A percentile compares a stretch with the other conserved stretches of the same genome.
Evolutionary conservation across 2,113 vertebrate genomes (phyloP).

Genomic region (Pampusana beccarii): DNA sequence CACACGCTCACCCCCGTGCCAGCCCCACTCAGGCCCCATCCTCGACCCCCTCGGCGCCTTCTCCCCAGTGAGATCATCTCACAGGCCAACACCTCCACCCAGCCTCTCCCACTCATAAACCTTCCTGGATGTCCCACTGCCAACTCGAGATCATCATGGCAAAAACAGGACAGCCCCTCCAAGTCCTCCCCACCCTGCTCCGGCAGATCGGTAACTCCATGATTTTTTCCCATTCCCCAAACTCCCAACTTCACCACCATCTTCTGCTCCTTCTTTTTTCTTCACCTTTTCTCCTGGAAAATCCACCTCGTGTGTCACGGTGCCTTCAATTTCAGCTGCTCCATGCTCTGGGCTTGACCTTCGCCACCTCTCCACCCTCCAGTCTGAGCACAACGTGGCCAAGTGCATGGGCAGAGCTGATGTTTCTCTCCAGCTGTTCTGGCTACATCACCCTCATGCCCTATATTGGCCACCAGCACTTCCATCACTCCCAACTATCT

Average conservation of each 20-base stretch:
- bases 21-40: not conserved
- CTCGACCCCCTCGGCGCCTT: not conserved
- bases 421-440: constrained; percentile 8
- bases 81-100: not conserved
- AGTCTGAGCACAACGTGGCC: fast-evolving
- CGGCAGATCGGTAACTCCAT: not conserved
- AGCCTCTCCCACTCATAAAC: not conserved
- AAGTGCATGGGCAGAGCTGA: not conserved
- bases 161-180: not conserved
- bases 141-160: not conserved
- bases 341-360: not conserved
- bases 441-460: not conserved
- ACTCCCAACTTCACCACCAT: not conserved
- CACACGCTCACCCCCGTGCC: fast-evolving
- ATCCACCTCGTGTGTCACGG: fast-evolving
- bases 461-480: not conserved
- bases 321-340: not conserved
- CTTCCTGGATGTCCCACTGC: not conserved
- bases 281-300: not conserved
- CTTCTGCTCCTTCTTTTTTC: not conserved
- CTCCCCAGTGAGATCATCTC: not conserved
- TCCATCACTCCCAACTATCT: constrained; percentile 15
- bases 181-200: not conserved
- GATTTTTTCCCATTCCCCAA: not conserved
- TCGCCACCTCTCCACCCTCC: not conserved